Evolutionary conservation across 1,140 invertebrate genomes (phyloP), one percentile per base, ranked within the genome.

Genomic region (Leucophenga varia): DNA sequence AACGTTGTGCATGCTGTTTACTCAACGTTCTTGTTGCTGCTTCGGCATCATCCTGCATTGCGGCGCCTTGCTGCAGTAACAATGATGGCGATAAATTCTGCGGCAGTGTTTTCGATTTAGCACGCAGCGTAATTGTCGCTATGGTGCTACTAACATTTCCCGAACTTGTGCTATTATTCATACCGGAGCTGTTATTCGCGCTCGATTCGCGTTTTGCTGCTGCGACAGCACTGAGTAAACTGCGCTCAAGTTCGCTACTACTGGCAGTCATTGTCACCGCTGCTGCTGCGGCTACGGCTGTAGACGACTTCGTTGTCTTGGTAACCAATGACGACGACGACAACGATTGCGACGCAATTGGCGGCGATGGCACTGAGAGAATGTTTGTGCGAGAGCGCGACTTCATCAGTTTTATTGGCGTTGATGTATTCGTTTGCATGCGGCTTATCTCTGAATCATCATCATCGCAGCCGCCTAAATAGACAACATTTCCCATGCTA

Each of bases 101-200:
- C 36, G 80, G 80, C 38, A 82, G 64, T 4, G 81, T 82, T 65
- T 80, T 81, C 16, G 81, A 78, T 64, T 82, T 82, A 44, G 79
- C 79, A 53, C 78, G 80, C 20, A 69, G 58, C 22, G 76, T 74
- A 39, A 77, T 73, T 7, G 77, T 77, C 43, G 79, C 2, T 45
- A 50, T 50, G 30, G 37, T 36, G 70, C 55, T 76, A 73, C 20
- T 34, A 43, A 25, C 20, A 32, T n/a, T n/a, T n/a, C n/a, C n/a
- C n/a, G n/a, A n/a, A n/a, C n/a, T n/a, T n/a, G n/a, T n/a, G n/a
- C n/a, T n/a, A n/a, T n/a, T n/a, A n/a, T n/a, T n/a, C n/a, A n/a
- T n/a, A n/a, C n/a, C n/a, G n/a, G 28, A 36, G 34, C 17, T 43
- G 51, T n/a, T 37, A 45, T 22, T 49, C 36, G 17, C 17, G 2